Evolutionary conservation across 2,888 invertebrate species (phyloP), one percentile per base, ranked within the genome.

Genomic region (Scotopteryx bipunctaria): DNA sequence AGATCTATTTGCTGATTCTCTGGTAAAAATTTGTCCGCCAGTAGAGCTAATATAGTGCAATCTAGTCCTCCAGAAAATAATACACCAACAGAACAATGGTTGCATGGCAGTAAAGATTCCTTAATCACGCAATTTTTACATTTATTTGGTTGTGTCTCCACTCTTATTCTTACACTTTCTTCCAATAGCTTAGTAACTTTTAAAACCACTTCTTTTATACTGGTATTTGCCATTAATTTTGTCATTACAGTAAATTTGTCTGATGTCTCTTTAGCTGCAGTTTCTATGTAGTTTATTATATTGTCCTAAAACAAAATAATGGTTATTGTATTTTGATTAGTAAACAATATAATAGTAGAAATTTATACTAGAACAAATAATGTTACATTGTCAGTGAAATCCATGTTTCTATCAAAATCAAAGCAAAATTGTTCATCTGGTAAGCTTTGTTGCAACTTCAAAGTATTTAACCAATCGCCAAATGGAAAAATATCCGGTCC

Each of bases 21-120:
- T 0, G 93, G 85, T 11, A 95, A 83, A 82, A 91, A 94, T 86
- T 93, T 93, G 74, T 97, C 92, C 4, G 95, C 94, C 36, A 98
- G 73, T 36, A 94, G 90, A 17, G 99, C 96, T 61, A 99, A 82
- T 64, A 99, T 93, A n/a, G 98, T 94, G 53, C 98, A 99, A 84
- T 99, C 99, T 27, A 99, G 91, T 9, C 99, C 99, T 29, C 99
- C 99, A 57, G 99, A 99, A 90, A 99, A 99, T 61, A 98, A 88
- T 48, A 99, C 89, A 32, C 95, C 96, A 21, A 96, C 86, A 73
- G 94, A 93, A 17, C 94, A 89, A 82, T 95, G 94, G 33, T 62
- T 59, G 66, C 94, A 94, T 2, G 1, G 6, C 2, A 6, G 21
- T 14, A 17, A 31, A 15, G 27, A 37, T 15, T 43, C 54, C 44